Evolutionary conservation across 2,113 vertebrate genomes (phyloP).

Genomic region (Mungos mungo): DNA sequence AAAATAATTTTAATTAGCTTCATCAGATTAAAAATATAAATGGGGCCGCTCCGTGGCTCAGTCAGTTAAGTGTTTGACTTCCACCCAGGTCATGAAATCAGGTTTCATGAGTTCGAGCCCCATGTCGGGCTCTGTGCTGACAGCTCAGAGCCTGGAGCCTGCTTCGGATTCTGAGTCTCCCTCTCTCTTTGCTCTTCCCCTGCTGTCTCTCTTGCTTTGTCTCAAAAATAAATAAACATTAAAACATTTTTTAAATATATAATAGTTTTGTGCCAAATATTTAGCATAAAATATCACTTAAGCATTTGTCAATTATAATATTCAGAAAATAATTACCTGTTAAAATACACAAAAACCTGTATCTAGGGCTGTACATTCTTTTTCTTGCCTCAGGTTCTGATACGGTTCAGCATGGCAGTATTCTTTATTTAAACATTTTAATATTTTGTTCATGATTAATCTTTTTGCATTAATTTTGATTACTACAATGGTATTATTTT

Average conservation of each 20-base stretch:
- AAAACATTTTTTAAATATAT: too few species aligned
- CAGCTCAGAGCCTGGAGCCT: too few species aligned
- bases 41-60: too few species aligned
- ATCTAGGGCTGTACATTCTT: not conserved
- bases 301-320: not conserved
- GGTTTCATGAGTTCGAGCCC: too few species aligned
- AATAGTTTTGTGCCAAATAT: not conserved
- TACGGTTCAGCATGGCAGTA: not conserved
- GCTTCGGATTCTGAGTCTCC: too few species aligned
- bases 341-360: not conserved
- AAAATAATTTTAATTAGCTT: constrained; percentile 32
- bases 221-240: too few species aligned
- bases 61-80: too few species aligned
- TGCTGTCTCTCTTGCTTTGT: too few species aligned
- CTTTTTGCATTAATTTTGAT: not conserved
- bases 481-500: not conserved
- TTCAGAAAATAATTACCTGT: not conserved
- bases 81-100: too few species aligned
- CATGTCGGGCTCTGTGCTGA: too few species aligned
- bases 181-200: too few species aligned
- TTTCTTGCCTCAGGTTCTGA: not conserved
- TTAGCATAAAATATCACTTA: not conserved
- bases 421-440: not conserved
- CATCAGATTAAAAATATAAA: constrained; percentile 13
- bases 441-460: not conserved